Evolutionary conservation across 1,140 invertebrate genomes (phyloP).

Genomic region (Protaetia brevitarsis): DNA sequence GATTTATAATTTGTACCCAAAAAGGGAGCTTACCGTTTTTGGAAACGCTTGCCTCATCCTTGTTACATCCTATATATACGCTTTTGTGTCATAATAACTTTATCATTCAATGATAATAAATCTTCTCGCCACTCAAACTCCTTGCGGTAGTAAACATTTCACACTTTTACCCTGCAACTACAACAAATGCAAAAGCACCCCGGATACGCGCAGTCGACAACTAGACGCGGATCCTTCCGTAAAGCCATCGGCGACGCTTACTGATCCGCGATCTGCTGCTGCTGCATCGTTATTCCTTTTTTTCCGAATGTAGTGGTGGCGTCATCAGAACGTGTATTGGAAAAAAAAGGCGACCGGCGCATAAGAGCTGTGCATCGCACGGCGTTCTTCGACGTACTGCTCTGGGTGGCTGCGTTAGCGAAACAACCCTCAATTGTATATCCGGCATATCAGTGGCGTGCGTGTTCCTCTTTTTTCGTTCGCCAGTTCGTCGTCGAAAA

Average conservation of each 20-base stretch:
- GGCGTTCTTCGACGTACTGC: conserved; percentile 2
- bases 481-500: background rate
- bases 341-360: background rate
- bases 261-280: conserved; percentile 10
- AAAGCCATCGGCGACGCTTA: background rate
- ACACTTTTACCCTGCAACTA: too few species aligned
- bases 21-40: background rate
- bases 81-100: too few species aligned
- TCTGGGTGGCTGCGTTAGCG: conserved; percentile 13
- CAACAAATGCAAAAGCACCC: too few species aligned
- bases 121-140: too few species aligned
- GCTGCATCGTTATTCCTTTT: background rate
- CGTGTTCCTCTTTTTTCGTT: background rate
- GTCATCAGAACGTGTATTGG: background rate
- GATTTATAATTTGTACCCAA: background rate
- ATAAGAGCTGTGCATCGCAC: conserved; percentile 7
- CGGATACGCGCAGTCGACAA: background rate
- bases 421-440: conserved; percentile 18
- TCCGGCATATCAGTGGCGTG: conserved; percentile 16
- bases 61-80: conserved; percentile 8
- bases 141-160: too few species aligned
- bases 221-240: background rate
- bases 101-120: too few species aligned
- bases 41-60: conserved; percentile 15
- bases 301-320: background rate